A percentile compares a stretch with the other conserved stretches of the same genome.
Conservation (phyloP, 1,140 invertebrate genomes). For the Lutraria rhynchaena region DNA sequence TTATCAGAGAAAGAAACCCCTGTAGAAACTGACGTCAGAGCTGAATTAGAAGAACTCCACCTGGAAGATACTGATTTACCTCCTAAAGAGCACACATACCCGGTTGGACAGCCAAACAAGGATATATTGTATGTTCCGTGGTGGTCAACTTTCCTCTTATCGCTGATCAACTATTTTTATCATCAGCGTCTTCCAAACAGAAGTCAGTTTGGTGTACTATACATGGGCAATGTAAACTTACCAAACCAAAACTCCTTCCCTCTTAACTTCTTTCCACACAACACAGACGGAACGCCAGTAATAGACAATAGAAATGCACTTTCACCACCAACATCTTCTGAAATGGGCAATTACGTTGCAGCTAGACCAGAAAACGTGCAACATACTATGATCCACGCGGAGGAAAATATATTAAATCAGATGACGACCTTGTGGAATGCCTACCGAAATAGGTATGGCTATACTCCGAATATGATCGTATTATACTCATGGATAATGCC, state of each 20-base stretch:
- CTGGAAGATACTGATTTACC: no score
- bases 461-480: not conserved
- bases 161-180: not conserved
- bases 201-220: not conserved
- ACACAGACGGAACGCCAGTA: not conserved
- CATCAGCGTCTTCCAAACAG: not conserved
- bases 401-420: not conserved
- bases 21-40: no score
- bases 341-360: not conserved
- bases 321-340: not conserved
- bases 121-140: not conserved
- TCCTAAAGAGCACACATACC: no score
- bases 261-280: conserved; percentile 5
- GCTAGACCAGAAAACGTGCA: not conserved
- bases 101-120: not conserved
- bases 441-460: not conserved
- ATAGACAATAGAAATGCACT: not conserved
- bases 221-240: not conserved
- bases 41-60: no score
- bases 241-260: not conserved
- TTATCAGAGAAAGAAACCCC: no score
- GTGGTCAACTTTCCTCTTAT: not conserved
- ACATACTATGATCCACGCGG: not conserved
- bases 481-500: conserved; percentile 13
- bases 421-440: not conserved